Evolutionary conservation across 2,113 vertebrate species (phyloP).

Genomic region (Danionella cerebrum): DNA sequence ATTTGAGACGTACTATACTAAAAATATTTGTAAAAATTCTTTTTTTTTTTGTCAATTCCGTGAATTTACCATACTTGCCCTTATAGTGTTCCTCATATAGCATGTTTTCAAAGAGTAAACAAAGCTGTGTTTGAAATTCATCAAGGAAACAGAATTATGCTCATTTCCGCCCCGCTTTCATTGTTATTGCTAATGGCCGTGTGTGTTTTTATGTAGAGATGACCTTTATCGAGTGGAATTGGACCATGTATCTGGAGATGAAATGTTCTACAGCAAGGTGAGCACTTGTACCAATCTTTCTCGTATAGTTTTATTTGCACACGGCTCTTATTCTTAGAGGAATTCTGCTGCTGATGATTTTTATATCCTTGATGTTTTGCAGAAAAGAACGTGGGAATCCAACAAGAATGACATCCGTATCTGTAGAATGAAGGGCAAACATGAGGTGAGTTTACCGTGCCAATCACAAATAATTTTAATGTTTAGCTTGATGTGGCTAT

Average conservation of each 20-base stretch:
- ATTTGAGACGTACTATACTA: too few relatives aligned
- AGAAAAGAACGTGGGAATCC: slow-evolving; percentile 93
- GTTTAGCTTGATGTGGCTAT: not conserved
- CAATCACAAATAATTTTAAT: not conserved
- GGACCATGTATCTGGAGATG: slow-evolving; percentile 58
- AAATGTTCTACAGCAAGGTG: slow-evolving; percentile 74
- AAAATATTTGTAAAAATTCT: too few relatives aligned
- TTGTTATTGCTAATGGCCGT: not conserved
- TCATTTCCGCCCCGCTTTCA: not conserved
- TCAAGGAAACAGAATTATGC: too few relatives aligned
- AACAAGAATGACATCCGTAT: slow-evolving; percentile 91
- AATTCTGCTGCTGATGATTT: not conserved
- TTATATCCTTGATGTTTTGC: slow-evolving; percentile 1
- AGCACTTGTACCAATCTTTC: slow-evolving; percentile 26
- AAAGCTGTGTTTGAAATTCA: too few relatives aligned
- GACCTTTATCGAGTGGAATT: slow-evolving; percentile 72
- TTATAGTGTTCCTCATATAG: too few relatives aligned
- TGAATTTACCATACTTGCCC: too few relatives aligned
- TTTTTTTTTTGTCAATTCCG: too few relatives aligned
- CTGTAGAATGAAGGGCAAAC: slow-evolving; percentile 95
- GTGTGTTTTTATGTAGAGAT: slow-evolving; percentile 59
- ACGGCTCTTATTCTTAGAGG: not conserved
- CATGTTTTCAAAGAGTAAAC: too few relatives aligned
- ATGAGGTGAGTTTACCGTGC: slow-evolving; percentile 67
- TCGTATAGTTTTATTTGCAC: not conserved